Conservation (phyloP, 2,113 vertebrate genomes). For the Ciconia boyciana region DNA sequence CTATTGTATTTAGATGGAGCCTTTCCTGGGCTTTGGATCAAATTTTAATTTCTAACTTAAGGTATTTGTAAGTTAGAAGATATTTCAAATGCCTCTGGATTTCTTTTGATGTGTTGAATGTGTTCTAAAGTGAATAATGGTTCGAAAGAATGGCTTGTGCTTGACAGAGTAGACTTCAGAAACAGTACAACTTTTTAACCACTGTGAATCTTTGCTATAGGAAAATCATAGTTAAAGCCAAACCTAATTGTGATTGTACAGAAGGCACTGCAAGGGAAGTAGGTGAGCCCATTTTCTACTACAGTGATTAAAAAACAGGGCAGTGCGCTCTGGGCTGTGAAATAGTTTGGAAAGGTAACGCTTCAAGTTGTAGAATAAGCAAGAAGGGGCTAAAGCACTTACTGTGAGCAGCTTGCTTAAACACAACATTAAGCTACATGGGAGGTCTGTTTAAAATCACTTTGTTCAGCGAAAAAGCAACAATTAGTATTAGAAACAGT, state of each 20-base stretch:
- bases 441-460: neutral
- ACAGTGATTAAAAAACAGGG: neutral
- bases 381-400: neutral
- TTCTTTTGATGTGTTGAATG: constrained; percentile 25
- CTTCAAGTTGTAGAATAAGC: neutral
- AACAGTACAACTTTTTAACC: neutral
- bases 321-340: neutral
- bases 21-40: constrained; percentile 9
- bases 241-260: neutral
- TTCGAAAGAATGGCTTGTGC: neutral
- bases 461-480: neutral
- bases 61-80: constrained; percentile 16
- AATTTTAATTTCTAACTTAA: neutral
- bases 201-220: neutral
- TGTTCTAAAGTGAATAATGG: neutral
- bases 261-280: neutral
- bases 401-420: neutral
- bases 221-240: neutral
- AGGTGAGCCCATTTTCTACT: neutral
- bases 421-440: neutral
- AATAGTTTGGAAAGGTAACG: neutral
- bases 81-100: constrained; percentile 14
- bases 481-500: neutral
- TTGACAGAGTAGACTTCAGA: neutral
- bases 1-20: constrained; percentile 26